These are phyloP conservation scores for Thalassarche chlororhynchos DNA, from an alignment of 2,113 vertebrate genomes.

Conservation along the genomic window DNA sequence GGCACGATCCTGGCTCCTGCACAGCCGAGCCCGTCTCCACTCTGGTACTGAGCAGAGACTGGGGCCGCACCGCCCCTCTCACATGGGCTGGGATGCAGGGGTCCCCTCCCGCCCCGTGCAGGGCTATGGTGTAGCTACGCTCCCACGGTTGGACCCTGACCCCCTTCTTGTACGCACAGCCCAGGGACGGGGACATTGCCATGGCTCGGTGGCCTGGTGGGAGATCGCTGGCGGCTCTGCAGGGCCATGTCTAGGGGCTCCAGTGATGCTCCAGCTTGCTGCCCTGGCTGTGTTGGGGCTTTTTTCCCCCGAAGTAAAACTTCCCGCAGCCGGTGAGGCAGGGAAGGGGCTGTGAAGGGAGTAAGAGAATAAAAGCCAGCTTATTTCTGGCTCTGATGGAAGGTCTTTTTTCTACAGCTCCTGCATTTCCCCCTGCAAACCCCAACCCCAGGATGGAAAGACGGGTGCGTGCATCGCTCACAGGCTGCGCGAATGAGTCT, in stretches of 20 bases:
- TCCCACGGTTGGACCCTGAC: not conserved
- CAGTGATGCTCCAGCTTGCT: not conserved
- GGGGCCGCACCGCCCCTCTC: accelerated
- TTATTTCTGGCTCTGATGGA: not conserved
- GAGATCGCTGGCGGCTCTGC: not conserved
- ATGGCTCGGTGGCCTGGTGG: not conserved
- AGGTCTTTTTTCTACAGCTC: not conserved
- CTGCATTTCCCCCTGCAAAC: not conserved
- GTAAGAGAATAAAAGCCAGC: not conserved
- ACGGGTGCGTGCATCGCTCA: accelerated
- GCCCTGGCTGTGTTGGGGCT: not conserved
- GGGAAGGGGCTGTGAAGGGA: not conserved
- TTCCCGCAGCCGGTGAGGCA: accelerated
- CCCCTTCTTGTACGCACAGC: not conserved
- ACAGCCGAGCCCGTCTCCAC: accelerated
- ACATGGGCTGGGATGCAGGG: accelerated
- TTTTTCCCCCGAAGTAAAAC: not conserved
- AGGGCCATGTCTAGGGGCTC: not conserved
- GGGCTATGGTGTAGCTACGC: not conserved
- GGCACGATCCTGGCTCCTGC: accelerated
- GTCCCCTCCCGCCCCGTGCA: not conserved
- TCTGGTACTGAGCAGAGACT: not conserved
- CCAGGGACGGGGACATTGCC: not conserved
- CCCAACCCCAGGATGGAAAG: not conserved
- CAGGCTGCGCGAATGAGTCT: not conserved